phyloP scores from a whole-genome alignment of 2,113 vertebrate species.

The Nothobranchius furzeri region DNA sequence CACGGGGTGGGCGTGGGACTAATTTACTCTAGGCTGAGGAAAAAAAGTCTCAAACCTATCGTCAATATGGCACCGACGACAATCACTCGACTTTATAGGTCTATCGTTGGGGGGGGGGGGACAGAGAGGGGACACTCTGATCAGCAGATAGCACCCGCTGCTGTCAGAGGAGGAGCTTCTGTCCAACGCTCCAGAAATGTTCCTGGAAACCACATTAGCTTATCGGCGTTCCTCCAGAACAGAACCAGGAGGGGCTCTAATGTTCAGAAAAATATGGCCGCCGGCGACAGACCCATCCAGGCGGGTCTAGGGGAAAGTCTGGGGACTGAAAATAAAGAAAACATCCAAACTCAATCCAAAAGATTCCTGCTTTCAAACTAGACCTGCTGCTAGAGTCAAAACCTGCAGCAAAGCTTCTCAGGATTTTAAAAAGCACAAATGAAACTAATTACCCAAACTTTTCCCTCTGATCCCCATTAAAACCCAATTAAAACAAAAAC shows the following conservation, averaged over 20 bases:
- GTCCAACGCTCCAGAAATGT: no score
- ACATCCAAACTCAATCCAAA: conserved; percentile 14
- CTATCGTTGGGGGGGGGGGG: no score
- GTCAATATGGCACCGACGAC: no score
- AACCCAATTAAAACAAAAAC: conserved; percentile 26
- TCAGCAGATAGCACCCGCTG: no score
- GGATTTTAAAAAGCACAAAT: neutral
- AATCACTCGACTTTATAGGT: no score
- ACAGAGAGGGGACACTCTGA: no score
- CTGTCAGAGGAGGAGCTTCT: no score
- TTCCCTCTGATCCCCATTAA: conserved; percentile 22
- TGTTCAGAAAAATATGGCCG: neutral
- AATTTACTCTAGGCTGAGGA: neutral
- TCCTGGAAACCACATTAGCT: conserved; percentile 10
- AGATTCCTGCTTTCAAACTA: neutral
- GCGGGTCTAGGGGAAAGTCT: conserved; percentile 8
- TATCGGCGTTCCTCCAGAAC: neutral
- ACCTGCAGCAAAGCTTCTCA: conserved; percentile 1
- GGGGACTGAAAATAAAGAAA: conserved; percentile 10
- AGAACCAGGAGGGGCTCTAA: neutral
- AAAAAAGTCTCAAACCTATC: no score
- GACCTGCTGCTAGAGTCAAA: no score
- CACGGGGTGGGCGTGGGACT: neutral
- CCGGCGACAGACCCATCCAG: conserved; percentile 4
- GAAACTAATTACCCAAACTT: neutral